Evolutionary conservation across 2,797 vertebrate genomes (phyloP).

Genomic region (Schizothorax lantsangensis): DNA sequence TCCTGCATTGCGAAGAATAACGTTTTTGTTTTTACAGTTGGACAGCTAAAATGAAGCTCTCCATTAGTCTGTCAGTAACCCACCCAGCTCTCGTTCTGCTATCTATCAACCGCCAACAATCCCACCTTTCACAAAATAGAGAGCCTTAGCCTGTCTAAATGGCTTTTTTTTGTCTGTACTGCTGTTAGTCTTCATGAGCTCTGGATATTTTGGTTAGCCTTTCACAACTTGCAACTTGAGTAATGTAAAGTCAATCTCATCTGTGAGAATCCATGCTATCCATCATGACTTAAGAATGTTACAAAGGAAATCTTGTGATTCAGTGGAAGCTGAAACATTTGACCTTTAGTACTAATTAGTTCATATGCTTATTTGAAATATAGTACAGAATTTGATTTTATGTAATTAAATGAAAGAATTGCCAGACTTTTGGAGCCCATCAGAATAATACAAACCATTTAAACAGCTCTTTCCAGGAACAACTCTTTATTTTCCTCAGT

Average conservation of each 20-base stretch:
- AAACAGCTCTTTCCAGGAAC: slow-evolving; percentile 29
- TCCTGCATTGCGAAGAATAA: slow-evolving; percentile 29
- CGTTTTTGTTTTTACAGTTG: slow-evolving; percentile 45
- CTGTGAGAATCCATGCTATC: background rate
- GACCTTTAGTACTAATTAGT: background rate
- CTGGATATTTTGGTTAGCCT: slow-evolving; percentile 27
- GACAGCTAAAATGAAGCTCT: slow-evolving; percentile 30
- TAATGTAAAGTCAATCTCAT: background rate
- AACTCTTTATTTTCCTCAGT: slow-evolving; percentile 14
- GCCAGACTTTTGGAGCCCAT: background rate
- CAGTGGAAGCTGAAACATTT: background rate
- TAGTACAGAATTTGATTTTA: background rate
- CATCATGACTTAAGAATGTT: slow-evolving; percentile 21
- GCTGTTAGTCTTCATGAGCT: slow-evolving; percentile 41
- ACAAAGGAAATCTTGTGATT: slow-evolving; percentile 12
- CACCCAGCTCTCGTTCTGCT: slow-evolving; percentile 28
- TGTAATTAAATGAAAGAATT: background rate
- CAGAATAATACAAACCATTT: slow-evolving; percentile 3
- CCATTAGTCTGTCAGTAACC: slow-evolving; percentile 42
- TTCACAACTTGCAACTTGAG: slow-evolving; percentile 11
- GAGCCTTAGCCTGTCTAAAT: slow-evolving; percentile 19
- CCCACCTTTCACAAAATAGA: slow-evolving; percentile 43
- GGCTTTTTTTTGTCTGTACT: slow-evolving; percentile 20
- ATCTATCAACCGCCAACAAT: slow-evolving; percentile 44
- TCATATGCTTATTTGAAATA: slow-evolving; percentile 8